Conservation (phyloP, 2,888 invertebrate genomes). For the Leucophenga montana region DNA sequence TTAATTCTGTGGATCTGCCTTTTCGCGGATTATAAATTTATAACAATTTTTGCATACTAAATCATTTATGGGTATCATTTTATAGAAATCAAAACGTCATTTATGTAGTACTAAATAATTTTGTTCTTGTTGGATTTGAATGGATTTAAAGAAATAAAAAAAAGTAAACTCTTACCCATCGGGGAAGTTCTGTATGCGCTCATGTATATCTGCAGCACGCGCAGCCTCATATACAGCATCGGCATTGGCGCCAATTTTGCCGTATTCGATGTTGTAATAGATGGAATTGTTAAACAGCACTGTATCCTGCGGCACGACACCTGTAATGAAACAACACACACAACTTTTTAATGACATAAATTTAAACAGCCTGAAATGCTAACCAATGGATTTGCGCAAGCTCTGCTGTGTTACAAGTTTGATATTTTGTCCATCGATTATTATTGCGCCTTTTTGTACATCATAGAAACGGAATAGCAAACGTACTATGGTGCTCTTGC, state of each 20-base stretch:
- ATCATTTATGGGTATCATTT: too few relatives aligned
- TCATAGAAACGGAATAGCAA: conserved; percentile 97
- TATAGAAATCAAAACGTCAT: too few relatives aligned
- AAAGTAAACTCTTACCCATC: conserved; percentile 79
- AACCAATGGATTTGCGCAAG: conserved; percentile 82
- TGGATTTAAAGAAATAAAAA: too few relatives aligned
- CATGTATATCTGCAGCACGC: conserved; percentile 94
- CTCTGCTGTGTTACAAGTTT: conserved; percentile 88
- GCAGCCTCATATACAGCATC: conserved; percentile 92
- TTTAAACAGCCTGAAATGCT: conserved; percentile 13
- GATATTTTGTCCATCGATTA: conserved; percentile 92
- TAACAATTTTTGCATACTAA: too few relatives aligned
- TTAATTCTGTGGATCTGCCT: too few relatives aligned
- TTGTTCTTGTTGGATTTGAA: too few relatives aligned
- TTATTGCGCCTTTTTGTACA: conserved; percentile 87
- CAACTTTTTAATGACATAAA: neutral
- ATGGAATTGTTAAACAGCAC: conserved; percentile 95
- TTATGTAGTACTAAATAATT: too few relatives aligned
- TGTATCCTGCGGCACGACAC: conserved; percentile 97
- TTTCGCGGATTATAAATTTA: too few relatives aligned
- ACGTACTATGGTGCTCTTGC: conserved; percentile 97
- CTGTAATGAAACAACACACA: conserved; percentile 62
- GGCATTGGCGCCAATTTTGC: conserved; percentile 83
- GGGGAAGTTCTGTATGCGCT: conserved; percentile 91
- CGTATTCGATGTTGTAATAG: conserved; percentile 96